phyloP scores from a whole-genome alignment of 2,797 vertebrate genomes.

The Apogon hyalosoma region DNA sequence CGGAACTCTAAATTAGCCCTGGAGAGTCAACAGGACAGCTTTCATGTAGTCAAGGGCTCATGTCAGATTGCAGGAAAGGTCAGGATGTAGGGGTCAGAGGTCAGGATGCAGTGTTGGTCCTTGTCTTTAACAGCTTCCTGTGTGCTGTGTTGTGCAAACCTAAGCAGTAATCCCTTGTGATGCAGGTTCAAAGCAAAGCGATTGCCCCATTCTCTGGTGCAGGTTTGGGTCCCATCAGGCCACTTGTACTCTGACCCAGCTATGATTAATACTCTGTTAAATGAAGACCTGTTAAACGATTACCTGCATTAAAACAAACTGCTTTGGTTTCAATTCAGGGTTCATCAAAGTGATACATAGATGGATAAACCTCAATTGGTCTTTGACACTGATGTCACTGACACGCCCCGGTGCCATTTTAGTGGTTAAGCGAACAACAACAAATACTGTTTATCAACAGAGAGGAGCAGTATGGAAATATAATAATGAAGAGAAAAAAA shows the following conservation, averaged over 20 bases:
- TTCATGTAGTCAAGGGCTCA: conserved; percentile 78
- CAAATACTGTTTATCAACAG: too few species aligned
- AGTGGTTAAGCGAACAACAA: too few species aligned
- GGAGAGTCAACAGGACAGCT: conserved; percentile 73
- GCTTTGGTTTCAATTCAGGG: not conserved
- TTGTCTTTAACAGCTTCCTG: conserved; percentile 81
- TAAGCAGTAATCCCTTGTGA: conserved; percentile 65
- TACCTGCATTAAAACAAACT: conserved; percentile 2
- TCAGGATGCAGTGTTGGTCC: conserved; percentile 71
- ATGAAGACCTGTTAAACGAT: not conserved
- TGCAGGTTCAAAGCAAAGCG: conserved; percentile 70
- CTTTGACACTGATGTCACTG: too few species aligned
- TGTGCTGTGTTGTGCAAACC: conserved; percentile 69
- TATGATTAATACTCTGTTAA: conserved; percentile 4
- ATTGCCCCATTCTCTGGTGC: conserved; percentile 40
- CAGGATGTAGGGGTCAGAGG: conserved; percentile 74
- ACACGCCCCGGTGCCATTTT: too few species aligned
- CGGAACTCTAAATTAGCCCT: conserved; percentile 78
- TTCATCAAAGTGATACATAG: not conserved
- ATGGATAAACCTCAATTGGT: too few species aligned
- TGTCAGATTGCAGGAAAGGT: conserved; percentile 76
- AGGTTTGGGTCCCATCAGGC: conserved; percentile 38
- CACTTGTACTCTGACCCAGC: conserved; percentile 15
- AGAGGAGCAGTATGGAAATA: too few species aligned
- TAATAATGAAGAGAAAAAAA: too few species aligned